phyloP scores from a whole-genome alignment of 1,140 invertebrate genomes.

The Bombus superbus region DNA sequence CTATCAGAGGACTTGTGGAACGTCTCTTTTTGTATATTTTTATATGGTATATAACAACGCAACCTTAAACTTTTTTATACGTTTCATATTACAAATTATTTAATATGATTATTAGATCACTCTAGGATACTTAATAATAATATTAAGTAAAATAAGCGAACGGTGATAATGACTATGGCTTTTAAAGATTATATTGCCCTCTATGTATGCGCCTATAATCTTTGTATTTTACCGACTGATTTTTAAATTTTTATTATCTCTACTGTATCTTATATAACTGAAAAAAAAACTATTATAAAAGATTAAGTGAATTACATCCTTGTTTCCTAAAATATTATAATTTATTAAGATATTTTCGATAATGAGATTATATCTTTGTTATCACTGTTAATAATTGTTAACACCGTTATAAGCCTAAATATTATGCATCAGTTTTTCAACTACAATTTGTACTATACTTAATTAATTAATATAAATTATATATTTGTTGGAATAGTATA shows the following conservation, averaged over 20 bases:
- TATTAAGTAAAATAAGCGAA: not conserved
- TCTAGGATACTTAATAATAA: not conserved
- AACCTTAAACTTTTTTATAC: no score
- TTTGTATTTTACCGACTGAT: not conserved
- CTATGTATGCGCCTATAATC: not conserved
- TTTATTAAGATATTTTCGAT: not conserved
- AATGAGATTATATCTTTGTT: no score
- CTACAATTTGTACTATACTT: not conserved
- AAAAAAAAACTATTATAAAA: not conserved
- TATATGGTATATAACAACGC: fast-evolving
- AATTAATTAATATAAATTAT: not conserved
- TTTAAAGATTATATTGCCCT: constrained; percentile 13
- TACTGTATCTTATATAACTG: not conserved
- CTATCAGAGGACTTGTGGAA: constrained; percentile 72
- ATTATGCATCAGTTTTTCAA: not conserved
- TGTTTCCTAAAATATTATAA: not conserved
- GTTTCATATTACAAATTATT: not conserved
- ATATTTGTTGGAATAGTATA: not conserved
- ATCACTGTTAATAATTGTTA: not conserved
- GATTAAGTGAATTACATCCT: not conserved
- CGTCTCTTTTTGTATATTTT: fast-evolving
- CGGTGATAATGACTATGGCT: not conserved
- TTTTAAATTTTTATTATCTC: constrained; percentile 12
- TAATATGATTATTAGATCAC: not conserved
- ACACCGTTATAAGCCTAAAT: not conserved